Evolutionary conservation across 92 coral and sea anemone genomes (phyloP).

Genomic region (Paramuricea clavata): DNA sequence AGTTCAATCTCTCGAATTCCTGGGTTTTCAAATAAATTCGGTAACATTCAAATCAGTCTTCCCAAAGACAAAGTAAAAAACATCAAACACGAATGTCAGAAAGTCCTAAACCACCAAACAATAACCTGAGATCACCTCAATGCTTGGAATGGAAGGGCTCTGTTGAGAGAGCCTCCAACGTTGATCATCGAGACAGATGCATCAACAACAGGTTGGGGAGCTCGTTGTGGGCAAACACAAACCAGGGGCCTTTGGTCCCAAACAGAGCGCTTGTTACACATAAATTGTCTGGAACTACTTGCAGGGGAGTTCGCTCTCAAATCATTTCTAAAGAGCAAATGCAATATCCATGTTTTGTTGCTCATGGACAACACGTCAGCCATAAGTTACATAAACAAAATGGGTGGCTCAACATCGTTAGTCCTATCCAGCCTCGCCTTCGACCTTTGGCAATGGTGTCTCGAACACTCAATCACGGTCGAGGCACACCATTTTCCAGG

Average conservation of each 20-base stretch:
- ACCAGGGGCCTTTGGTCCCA: constrained; percentile 70
- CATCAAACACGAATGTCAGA: constrained; percentile 42
- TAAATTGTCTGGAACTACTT: constrained; percentile 62
- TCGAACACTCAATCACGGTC: constrained; percentile 22
- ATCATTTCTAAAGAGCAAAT: constrained; percentile 55
- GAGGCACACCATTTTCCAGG: constrained; percentile 58
- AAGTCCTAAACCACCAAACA: constrained; percentile 14
- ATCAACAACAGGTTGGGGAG: constrained; percentile 71
- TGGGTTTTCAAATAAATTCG: constrained; percentile 61
- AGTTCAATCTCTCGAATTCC: constrained; percentile 49
- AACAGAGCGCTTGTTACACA: constrained; percentile 59
- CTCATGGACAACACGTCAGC: constrained; percentile 63
- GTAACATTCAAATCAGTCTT: constrained; percentile 35
- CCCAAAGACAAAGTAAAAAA: constrained; percentile 52
- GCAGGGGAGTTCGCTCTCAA: constrained; percentile 67
- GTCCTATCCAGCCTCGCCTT: constrained; percentile 47
- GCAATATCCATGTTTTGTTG: constrained; percentile 32
- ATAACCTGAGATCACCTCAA: constrained; percentile 44
- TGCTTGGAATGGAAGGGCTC: constrained; percentile 57
- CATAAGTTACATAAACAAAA: constrained; percentile 62
- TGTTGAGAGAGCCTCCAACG: constrained; percentile 39
- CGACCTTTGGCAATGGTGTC: constrained; percentile 69
- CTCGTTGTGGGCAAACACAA: constrained; percentile 18
- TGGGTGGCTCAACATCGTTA: constrained; percentile 62
- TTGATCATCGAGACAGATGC: constrained; percentile 59